Evolutionary conservation across 2,797 vertebrate genomes (phyloP).

Genomic region (Semaprochilodus insignis): DNA sequence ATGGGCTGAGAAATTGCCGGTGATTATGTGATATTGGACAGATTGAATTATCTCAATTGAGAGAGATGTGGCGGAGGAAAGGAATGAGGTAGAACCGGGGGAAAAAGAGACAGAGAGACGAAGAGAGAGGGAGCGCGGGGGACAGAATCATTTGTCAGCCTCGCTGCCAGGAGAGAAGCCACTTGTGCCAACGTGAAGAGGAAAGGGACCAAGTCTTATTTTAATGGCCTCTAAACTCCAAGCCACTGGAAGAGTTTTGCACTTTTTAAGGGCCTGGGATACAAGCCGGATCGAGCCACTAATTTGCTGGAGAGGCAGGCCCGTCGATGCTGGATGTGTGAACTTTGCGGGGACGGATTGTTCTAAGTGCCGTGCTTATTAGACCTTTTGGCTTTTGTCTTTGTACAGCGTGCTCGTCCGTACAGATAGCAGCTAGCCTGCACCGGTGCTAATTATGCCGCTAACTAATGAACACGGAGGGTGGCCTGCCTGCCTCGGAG

Average conservation of each 20-base stretch:
- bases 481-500: conserved; percentile 60
- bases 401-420: not conserved
- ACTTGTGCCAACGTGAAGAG: conserved; percentile 42
- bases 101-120: conserved; percentile 36
- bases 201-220: conserved; percentile 47
- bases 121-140: conserved; percentile 25
- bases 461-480: conserved; percentile 71
- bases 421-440: conserved; percentile 49
- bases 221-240: conserved; percentile 57
- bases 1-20: conserved; percentile 69
- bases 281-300: not conserved
- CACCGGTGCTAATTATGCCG: conserved; percentile 71
- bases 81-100: conserved; percentile 61
- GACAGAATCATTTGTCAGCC: conserved; percentile 52
- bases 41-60: conserved; percentile 75
- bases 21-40: conserved; percentile 78
- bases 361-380: conserved; percentile 43
- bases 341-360: conserved; percentile 23
- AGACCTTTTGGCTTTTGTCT: conserved; percentile 37
- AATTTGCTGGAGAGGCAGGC: conserved; percentile 38
- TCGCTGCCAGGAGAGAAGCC: conserved; percentile 31
- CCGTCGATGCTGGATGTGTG: conserved; percentile 23
- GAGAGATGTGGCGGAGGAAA: conserved; percentile 32
- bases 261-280: conserved; percentile 14
- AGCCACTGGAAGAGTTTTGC: conserved; percentile 26